Evolutionary conservation across 2,113 vertebrate genomes (phyloP).

Genomic region (Okapia johnstoni): DNA sequence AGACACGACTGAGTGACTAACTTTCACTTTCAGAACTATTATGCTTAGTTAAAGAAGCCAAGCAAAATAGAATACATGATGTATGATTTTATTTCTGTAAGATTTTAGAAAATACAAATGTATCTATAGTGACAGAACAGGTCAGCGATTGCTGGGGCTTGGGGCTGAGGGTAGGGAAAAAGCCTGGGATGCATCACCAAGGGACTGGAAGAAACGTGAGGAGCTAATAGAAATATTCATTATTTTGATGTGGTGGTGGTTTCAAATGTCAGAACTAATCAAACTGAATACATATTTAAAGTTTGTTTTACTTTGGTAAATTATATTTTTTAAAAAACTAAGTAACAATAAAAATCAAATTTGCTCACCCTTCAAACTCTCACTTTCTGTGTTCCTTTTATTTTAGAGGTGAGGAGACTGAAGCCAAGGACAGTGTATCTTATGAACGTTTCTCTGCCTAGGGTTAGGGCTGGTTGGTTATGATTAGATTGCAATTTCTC

Average conservation of each 20-base stretch:
- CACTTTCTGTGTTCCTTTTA: not conserved
- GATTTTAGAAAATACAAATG: not conserved
- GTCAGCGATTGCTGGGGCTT: not conserved
- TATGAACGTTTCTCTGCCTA: not conserved
- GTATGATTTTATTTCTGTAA: not conserved
- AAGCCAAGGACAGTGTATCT: not conserved
- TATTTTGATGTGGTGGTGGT: not conserved
- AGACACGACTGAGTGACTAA: not conserved
- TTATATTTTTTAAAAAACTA: not conserved
- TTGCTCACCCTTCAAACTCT: not conserved
- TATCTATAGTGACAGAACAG: not conserved
- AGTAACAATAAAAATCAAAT: not conserved
- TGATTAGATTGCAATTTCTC: not conserved
- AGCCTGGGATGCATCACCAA: not conserved
- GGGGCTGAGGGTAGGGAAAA: accelerated
- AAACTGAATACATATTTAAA: not conserved
- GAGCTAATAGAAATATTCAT: not conserved
- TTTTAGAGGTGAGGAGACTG: not conserved
- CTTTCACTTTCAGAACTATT: not conserved
- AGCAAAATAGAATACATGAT: not conserved
- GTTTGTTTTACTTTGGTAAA: not conserved
- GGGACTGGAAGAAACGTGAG: not conserved
- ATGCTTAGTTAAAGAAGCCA: not conserved
- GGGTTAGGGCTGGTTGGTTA: not conserved
- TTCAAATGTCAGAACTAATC: not conserved